Conservation (phyloP, 2,113 vertebrate species). For the Phylloscopus whistleri region DNA sequence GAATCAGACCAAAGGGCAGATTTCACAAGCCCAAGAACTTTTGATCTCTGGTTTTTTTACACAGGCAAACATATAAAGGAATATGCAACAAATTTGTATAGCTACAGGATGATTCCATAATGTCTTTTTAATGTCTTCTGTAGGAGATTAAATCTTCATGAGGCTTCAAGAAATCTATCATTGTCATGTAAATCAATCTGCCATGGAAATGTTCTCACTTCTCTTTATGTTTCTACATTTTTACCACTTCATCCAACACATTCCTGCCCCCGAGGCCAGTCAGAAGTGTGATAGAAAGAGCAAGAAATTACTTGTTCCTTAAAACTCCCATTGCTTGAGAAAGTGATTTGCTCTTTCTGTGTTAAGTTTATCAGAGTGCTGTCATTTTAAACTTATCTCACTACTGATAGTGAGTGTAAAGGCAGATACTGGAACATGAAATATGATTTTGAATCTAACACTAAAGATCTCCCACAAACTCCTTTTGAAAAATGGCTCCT, state of each 20-base stretch:
- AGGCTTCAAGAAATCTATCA: background rate
- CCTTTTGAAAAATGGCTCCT: background rate
- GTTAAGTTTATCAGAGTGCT: background rate
- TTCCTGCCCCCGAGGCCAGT: background rate
- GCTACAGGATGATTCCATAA: background rate
- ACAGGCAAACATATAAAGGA: background rate
- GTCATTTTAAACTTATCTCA: background rate
- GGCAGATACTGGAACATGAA: background rate
- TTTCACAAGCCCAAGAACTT: background rate
- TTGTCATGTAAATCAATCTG: background rate
- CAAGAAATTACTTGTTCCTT: background rate
- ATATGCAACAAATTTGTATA: background rate
- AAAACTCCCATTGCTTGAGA: background rate
- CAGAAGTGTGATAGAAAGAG: background rate
- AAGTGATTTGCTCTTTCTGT: background rate
- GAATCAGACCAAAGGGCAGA: background rate
- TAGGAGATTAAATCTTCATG: background rate
- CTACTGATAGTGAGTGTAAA: background rate
- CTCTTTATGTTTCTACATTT: background rate
- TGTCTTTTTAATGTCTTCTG: background rate
- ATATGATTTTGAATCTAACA: background rate
- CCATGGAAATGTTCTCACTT: background rate
- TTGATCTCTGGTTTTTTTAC: background rate
- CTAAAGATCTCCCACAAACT: background rate
- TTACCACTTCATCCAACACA: background rate